Base-by-base conservation (phyloP, 1,140 invertebrate species). In the Ceratoteleas bidentatus region DNA sequence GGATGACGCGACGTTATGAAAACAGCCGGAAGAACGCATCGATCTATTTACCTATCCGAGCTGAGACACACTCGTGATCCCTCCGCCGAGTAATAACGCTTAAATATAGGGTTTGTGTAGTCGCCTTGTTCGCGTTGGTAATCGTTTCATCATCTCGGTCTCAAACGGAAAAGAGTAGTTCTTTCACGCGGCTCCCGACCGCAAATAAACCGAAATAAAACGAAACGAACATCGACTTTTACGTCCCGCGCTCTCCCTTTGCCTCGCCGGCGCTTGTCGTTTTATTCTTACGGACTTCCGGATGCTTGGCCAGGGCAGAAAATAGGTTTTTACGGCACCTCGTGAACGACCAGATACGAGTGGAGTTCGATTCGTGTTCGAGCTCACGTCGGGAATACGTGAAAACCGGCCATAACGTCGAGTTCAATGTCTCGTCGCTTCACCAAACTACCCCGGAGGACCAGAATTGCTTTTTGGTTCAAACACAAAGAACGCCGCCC, bases 271-370 rank as follows among this genome's bases (percentile, higher is more conserved):
- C 38, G 77, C 66, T 80, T 77, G 77, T 79, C 76, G 72, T 76
- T 80, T 83, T 80, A 84, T 85, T 80, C 75, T 80, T 76, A 61
- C 75, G 65, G 72, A 66, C 75, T 83, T 81, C 56, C 56, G 64
- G 70, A 74, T 68, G 64, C 81, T 78, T 73, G 62, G 58, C 57
- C 70, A 76, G 65, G 60, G 80, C 56, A 78, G 75, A 84, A 85
- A 85, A 85, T 86, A 83, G 84, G 76, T 82, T 86, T 85, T 84
- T 85, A 84, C 81, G 61, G 81, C 78, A 53, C 57, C 52, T 76
- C 70, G 73, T 77, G 79, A 84, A 84, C 81, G 83, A 77, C 68
- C 64, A 69, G 76, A 85, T 82, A 84, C 77, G 78, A 83, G 66
- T 49, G 4, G 54, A 75, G 72, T 84, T 86, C 83, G 81, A 84